Conservation (phyloP, 2,888 invertebrate genomes). For the Patella ulyssiponensis region DNA sequence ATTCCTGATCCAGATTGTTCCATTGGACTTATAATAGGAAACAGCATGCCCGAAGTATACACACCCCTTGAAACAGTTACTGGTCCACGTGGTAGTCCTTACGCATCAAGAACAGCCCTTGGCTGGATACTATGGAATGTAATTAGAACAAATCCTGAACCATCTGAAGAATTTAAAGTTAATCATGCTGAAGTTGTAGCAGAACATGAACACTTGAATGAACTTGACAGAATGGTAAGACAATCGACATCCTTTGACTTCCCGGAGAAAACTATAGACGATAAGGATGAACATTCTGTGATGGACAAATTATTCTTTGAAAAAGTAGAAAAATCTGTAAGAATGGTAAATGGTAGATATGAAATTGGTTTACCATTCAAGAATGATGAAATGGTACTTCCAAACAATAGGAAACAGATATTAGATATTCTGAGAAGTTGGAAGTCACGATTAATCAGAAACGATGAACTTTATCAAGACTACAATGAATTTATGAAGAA, state of each 20-base stretch:
- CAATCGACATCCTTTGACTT: too few relatives aligned
- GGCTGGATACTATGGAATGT: slow-evolving; percentile 32
- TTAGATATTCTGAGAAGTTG: slow-evolving; percentile 19
- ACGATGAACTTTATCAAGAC: slow-evolving; percentile 11
- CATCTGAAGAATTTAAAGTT: background rate
- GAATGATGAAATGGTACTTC: too few relatives aligned
- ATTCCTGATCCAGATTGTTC: background rate
- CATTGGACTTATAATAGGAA: slow-evolving; percentile 10
- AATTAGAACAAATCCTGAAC: background rate
- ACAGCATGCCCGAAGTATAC: slow-evolving; percentile 5
- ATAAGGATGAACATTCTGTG: too few relatives aligned
- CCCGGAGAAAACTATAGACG: too few relatives aligned
- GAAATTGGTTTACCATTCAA: too few relatives aligned
- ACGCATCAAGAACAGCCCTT: slow-evolving; percentile 25
- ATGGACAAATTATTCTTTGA: too few relatives aligned
- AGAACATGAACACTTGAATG: slow-evolving; percentile 78
- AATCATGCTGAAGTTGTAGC: slow-evolving; percentile 75
- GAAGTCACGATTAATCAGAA: slow-evolving; percentile 18
- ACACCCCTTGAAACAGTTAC: background rate
- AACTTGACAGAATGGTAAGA: background rate
- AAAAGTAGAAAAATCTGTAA: too few relatives aligned
- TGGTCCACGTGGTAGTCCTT: slow-evolving; percentile 18
- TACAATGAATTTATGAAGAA: slow-evolving; percentile 24
- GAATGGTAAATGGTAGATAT: too few relatives aligned
- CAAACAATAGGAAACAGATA: too few relatives aligned